Evolutionary conservation across 2,888 invertebrate genomes (phyloP).

Genomic region (Melanophora roralis): DNA sequence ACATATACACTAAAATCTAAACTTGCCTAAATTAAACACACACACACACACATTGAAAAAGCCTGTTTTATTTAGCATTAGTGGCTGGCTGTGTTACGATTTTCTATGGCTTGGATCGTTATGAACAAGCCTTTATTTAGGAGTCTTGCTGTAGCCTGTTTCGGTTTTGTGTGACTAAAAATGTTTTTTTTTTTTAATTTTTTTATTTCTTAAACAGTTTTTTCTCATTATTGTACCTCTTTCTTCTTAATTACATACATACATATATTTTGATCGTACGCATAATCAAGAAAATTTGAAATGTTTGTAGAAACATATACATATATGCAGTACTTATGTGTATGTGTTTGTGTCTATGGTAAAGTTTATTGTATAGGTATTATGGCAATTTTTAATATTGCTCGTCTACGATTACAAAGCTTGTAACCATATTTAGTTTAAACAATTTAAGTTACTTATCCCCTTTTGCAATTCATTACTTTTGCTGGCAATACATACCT

Average conservation of each 20-base stretch:
- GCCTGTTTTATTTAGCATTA: not conserved
- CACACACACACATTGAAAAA: not conserved
- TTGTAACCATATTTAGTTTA: slow-evolving; percentile 38
- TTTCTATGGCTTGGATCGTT: not conserved
- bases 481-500: not conserved
- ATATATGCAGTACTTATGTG: not conserved
- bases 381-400: slow-evolving; percentile 23
- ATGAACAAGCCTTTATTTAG: not conserved
- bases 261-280: slow-evolving; percentile 26
- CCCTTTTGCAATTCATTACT: not conserved
- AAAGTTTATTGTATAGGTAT: slow-evolving; percentile 14
- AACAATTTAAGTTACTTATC: slow-evolving; percentile 12
- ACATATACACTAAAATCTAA: not conserved
- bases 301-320: slow-evolving; percentile 6
- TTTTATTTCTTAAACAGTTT: slow-evolving; percentile 20
- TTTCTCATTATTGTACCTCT: slow-evolving; percentile 10
- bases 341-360: not conserved
- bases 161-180: not conserved
- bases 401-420: slow-evolving; percentile 12
- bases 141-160: not conserved
- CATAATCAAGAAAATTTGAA: slow-evolving; percentile 10
- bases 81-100: not conserved
- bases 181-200: not conserved
- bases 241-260: slow-evolving; percentile 21
- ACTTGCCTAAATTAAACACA: not conserved